phyloP scores from a whole-genome alignment of 1,140 invertebrate species.

The Bactericera cockerelli region DNA sequence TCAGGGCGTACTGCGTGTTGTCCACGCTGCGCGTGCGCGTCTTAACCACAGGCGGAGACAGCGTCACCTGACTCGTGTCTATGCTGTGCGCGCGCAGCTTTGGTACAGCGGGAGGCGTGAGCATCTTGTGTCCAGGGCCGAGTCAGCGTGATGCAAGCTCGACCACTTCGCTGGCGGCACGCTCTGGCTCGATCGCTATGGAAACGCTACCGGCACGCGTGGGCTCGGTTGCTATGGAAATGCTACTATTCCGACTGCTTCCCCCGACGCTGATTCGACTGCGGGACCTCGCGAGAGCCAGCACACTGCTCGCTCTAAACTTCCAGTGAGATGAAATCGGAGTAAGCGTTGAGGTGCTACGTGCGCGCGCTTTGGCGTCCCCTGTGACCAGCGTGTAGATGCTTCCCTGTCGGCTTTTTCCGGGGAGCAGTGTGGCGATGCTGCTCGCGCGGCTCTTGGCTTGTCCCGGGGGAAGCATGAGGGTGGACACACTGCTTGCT shows the following conservation, averaged over 20 bases:
- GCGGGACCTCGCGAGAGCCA: neutral
- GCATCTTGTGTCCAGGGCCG: neutral
- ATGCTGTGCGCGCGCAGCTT: neutral
- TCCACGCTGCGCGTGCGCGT: neutral
- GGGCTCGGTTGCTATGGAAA: neutral
- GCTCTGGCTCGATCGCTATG: neutral
- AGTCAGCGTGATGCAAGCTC: neutral
- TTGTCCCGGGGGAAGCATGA: neutral
- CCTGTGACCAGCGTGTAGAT: neutral
- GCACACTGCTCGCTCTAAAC: neutral
- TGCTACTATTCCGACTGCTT: neutral
- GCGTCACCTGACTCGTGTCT: neutral
- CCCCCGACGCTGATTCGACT: neutral
- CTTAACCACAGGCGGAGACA: neutral
- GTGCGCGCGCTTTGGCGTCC: neutral
- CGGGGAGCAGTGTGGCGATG: neutral
- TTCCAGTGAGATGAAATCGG: conserved; percentile 3
- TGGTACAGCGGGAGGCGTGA: neutral
- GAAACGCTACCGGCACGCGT: neutral
- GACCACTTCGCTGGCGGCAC: neutral
- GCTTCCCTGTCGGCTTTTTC: conserved; percentile 1
- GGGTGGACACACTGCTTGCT: neutral
- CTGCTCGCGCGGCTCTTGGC: neutral
- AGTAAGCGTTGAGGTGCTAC: neutral
- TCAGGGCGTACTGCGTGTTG: neutral